Evolutionary conservation across 2,797 vertebrate genomes (phyloP), one percentile per base, ranked within the genome.

Genomic region (Gobionotothen gibberifrons): DNA sequence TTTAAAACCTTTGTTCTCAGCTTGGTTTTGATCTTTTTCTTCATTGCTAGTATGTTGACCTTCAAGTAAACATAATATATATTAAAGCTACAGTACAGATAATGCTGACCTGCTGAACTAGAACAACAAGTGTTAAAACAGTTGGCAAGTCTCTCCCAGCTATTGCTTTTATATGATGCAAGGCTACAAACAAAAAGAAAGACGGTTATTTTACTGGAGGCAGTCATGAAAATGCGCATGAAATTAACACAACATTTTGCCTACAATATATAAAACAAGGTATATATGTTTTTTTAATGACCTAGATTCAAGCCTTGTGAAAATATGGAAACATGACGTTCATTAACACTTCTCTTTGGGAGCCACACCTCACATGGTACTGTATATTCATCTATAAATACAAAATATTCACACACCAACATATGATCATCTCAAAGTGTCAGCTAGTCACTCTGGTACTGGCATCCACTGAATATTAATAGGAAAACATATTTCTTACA

Each of bases 391-490:
- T 5, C 42, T 43, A 19, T 32, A 32, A 36, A 7, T 36, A 36
- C 6, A 36, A 6, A 55, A 39, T 54, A 47, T 47, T 44, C 43
- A 44, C 51, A 14, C 32, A 42, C n/a, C 19, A 52, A 29, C 22
- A 47, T 64, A 58, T 42, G 32, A 69, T 76, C 46, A 59, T 72
- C 29, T 78, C 26, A 36, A 40, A 58, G 49, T 65, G 13, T 44
- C 46, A 22, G 12, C 55, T 21, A 49, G 53, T 72, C 62, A 55
- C 58, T 76, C 53, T 53, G 43, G 44, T 58, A n/a, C 46, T 61
- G 74, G 47, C 54, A 48, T 73, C 46, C 19, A 47, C 42, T 81
- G 72, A 83, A 81, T 75, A 79, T 72, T 72, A 76, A 81, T 59
- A 70, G 22, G 51, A 51, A 70, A 59, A 21, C 43, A 21, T 32